phyloP scores from a whole-genome alignment of 2,797 vertebrate genomes.

The Trematomus bernacchii region DNA sequence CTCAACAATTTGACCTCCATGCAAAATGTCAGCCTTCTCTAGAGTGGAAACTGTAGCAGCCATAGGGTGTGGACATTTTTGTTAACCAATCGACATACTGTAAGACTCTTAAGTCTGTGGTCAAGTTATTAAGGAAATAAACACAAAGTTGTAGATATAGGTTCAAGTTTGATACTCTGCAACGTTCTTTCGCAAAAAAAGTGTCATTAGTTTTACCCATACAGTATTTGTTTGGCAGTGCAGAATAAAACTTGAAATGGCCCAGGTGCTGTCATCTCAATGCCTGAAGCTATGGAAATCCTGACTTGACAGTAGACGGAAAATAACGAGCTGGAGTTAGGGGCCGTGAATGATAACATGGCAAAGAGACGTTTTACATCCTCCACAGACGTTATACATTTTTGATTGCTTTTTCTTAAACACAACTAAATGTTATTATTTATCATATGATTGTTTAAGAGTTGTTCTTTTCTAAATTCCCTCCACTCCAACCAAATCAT shows the following conservation, averaged over 20 bases:
- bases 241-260: constrained; percentile 1
- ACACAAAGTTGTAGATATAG: neutral
- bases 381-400: neutral
- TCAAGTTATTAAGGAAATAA: too few relatives aligned
- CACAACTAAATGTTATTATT: neutral
- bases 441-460: neutral
- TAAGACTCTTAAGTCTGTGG: too few relatives aligned
- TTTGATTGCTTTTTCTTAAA: neutral
- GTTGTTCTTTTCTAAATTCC: neutral
- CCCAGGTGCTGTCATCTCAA: constrained; percentile 2
- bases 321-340: constrained; percentile 25
- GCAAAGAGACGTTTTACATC: constrained; percentile 1
- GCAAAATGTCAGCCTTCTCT: too few relatives aligned
- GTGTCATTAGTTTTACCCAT: neutral
- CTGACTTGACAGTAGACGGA: constrained; percentile 8
- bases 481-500: neutral
- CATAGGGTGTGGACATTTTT: too few relatives aligned
- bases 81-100: too few relatives aligned
- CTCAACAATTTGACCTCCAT: too few relatives aligned
- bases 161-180: too few relatives aligned
- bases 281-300: constrained; percentile 3
- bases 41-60: too few relatives aligned
- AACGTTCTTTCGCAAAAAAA: neutral
- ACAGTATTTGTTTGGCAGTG: constrained; percentile 3
- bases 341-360: neutral